Conservation (phyloP, 2,113 vertebrate species). For the Pithys albifrons region DNA sequence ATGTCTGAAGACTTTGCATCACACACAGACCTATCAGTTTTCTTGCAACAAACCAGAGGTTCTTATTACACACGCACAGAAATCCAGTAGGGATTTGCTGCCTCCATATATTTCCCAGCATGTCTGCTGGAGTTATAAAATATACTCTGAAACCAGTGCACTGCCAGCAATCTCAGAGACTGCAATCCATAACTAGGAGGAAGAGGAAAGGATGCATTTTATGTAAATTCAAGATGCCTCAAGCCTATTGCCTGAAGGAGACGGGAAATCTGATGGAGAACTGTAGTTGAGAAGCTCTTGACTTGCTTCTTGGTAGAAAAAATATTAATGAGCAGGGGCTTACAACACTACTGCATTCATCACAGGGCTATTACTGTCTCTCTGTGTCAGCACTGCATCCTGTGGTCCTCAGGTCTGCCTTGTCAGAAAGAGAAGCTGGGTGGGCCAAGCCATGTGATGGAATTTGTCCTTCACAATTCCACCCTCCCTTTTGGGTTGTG, state of each 20-base stretch:
- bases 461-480: not conserved
- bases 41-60: not conserved
- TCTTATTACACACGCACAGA: not conserved
- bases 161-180: not conserved
- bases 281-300: not conserved
- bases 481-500: not conserved
- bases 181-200: not conserved
- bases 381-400: not conserved
- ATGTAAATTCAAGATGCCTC: not conserved
- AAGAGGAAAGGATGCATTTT: not conserved
- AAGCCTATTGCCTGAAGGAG: not conserved
- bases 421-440: not conserved
- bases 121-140: not conserved
- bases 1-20: not conserved
- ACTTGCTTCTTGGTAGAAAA: not conserved
- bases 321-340: not conserved
- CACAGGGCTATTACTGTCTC: not conserved
- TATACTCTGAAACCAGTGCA: not conserved
- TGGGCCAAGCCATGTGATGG: fast-evolving
- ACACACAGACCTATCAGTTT: not conserved
- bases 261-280: not conserved
- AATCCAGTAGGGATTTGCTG: not conserved
- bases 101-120: not conserved
- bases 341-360: not conserved
- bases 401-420: not conserved